These are phyloP conservation scores for Anticlea derivata DNA, from an alignment of 2,888 invertebrate genomes.

Conservation along the genomic window DNA sequence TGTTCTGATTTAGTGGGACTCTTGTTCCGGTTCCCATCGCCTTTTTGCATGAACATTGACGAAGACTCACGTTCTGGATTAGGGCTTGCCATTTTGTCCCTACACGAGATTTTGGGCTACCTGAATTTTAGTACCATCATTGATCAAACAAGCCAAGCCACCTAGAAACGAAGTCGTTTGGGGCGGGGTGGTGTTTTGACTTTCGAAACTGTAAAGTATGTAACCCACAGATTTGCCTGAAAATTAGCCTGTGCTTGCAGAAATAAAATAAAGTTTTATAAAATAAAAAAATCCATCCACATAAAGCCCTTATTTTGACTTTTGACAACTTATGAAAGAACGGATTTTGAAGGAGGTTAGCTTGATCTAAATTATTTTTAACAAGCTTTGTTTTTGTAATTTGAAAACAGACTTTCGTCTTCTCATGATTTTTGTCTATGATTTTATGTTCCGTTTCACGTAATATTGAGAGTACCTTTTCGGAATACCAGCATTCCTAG, in stretches of 20 bases:
- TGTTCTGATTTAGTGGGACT: constrained; percentile 56
- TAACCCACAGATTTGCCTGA: constrained; percentile 7
- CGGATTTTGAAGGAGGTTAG: no score
- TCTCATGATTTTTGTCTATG: constrained; percentile 19
- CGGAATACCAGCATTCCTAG: no score
- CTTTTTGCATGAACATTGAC: constrained; percentile 71
- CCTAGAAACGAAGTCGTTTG: constrained; percentile 41
- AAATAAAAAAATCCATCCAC: constrained; percentile 12
- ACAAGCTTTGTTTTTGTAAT: no score
- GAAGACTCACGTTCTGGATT: constrained; percentile 61
- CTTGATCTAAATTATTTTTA: no score
- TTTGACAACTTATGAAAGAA: no score
- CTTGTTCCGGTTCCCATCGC: constrained; percentile 48
- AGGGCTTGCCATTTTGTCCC: constrained; percentile 62
- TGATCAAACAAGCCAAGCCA: constrained; percentile 56
- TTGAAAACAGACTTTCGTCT: constrained; percentile 8
- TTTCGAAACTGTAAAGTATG: not conserved
- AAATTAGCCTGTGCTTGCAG: constrained; percentile 1
- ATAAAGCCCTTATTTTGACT: constrained; percentile 10
- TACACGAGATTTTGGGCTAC: constrained; percentile 26
- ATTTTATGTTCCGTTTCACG: constrained; percentile 7
- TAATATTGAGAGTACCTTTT: not conserved
- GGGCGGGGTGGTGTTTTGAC: not conserved
- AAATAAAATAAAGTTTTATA: constrained; percentile 12
- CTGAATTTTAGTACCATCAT: constrained; percentile 41